Evolutionary conservation across 1,140 invertebrate genomes (phyloP).

Genomic region (Palaemon carinicauda): DNA sequence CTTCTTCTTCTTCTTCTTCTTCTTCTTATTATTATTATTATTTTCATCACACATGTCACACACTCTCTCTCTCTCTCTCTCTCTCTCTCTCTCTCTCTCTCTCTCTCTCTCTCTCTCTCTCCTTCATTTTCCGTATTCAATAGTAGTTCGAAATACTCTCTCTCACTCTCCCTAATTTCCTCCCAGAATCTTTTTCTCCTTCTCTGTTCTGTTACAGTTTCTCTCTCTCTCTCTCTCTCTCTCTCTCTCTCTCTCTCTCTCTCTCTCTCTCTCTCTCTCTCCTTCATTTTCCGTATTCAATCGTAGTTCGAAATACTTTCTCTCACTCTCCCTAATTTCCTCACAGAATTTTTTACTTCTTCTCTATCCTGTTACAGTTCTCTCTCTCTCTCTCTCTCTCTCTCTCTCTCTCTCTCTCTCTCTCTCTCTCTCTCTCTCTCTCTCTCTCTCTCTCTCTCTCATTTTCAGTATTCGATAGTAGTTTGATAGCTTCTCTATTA

Average conservation of each 20-base stretch:
- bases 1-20: neutral
- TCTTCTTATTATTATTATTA: neutral
- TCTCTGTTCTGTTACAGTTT: too few relatives aligned
- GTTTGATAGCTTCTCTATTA: neutral
- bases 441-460: constrained; percentile 11
- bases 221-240: neutral
- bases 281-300: too few relatives aligned
- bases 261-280: neutral
- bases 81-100: neutral
- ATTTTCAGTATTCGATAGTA: neutral
- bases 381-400: constrained; percentile 11
- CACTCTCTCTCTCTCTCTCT: neutral
- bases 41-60: neutral
- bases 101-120: too few relatives aligned
- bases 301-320: too few relatives aligned
- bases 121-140: too few relatives aligned
- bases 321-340: neutral
- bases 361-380: too few relatives aligned
- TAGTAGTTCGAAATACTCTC: too few relatives aligned
- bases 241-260: neutral
- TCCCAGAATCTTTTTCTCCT: too few relatives aligned
- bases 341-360: too few relatives aligned
- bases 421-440: neutral
- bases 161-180: too few relatives aligned
- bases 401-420: neutral